Percentiles rank a stretch among this genome's conserved stretches.
Conservation (phyloP, 2,113 vertebrate species). For the Bagarius yarrelli region DNA sequence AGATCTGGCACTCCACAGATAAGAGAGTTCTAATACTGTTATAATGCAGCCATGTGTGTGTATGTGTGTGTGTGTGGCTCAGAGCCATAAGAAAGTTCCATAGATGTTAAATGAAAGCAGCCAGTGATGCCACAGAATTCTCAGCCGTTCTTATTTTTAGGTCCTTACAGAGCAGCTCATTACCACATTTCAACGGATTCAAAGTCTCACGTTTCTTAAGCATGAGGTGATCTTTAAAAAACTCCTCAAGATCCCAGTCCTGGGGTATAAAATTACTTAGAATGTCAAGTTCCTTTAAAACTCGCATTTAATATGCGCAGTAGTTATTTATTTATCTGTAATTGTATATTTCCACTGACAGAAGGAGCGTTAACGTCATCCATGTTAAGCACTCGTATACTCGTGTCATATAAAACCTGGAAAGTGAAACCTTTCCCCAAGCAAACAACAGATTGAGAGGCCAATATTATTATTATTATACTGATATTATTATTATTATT, state of each 20-base stretch:
- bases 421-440: not conserved
- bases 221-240: not conserved
- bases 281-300: slow-evolving; percentile 9
- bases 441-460: not conserved
- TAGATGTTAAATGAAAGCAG: slow-evolving; percentile 14
- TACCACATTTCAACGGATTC: slow-evolving; percentile 3
- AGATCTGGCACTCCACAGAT: slow-evolving; percentile 31
- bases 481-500: no score
- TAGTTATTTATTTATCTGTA: not conserved
- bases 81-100: slow-evolving; percentile 11
- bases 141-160: slow-evolving; percentile 14
- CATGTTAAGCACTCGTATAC: not conserved
- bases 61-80: slow-evolving; percentile 18
- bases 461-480: not conserved
- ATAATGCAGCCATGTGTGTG: not conserved
- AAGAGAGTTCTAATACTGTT: slow-evolving; percentile 23
- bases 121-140: not conserved
- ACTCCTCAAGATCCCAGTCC: not conserved
- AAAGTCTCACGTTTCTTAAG: not conserved
- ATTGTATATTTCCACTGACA: not conserved
- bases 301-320: not conserved
- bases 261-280: not conserved
- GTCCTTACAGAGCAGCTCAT: not conserved
- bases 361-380: not conserved
- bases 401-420: not conserved